Base-by-base conservation (phyloP, 1,140 invertebrate species). In the Tetragonula clypearis region DNA sequence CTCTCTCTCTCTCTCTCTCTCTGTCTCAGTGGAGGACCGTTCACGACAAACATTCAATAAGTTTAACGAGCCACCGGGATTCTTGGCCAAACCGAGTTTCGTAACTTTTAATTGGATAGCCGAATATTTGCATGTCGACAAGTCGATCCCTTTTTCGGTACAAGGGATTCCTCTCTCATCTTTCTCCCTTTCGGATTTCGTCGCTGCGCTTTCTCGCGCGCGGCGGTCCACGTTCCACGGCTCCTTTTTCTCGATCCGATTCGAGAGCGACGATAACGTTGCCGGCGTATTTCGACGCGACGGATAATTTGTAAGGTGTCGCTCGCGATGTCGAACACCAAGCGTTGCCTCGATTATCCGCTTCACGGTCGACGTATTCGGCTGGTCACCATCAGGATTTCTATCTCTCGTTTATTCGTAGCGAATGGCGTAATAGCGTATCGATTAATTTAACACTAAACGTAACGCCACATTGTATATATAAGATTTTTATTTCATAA, bases 1-100 rank as follows among this genome's bases (percentile, higher is more conserved):
- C n/a, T n/a, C n/a, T n/a, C 30, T 30, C 30, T 30, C 30, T 8
- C 76, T 71, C 86, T 88, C 81, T 68, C 80, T 17, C 12, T 9
- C 77, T 75, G 68, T 58, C 85, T 35, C 3, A 35, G 35, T 35
- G 35, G 35, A 19, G 65, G 72, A 11, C 41, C 74, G 58, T 77
- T 75, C 58, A 75, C 68, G 78, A 89, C 76, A 81, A 88, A 86
- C 75, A 71, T 80, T 89, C 91, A 94, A 94, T 94, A 94, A 94
- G 94, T 94, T 94, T 94, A 94, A 94, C 92, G 92, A 94, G 93
- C 91, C 87, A 80, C 72, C 84, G 77, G 15, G 26, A 56, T 19
- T 35, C 55, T n/a, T 71, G 84, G 58, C 26, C 84, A 79, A 86
- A 79, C 69, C 58, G 35, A 35, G 35, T 35, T 81, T 68, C 23